These are phyloP conservation scores for Syngnathus typhle DNA, from an alignment of 2,113 vertebrate genomes.

Conservation along the genomic window DNA sequence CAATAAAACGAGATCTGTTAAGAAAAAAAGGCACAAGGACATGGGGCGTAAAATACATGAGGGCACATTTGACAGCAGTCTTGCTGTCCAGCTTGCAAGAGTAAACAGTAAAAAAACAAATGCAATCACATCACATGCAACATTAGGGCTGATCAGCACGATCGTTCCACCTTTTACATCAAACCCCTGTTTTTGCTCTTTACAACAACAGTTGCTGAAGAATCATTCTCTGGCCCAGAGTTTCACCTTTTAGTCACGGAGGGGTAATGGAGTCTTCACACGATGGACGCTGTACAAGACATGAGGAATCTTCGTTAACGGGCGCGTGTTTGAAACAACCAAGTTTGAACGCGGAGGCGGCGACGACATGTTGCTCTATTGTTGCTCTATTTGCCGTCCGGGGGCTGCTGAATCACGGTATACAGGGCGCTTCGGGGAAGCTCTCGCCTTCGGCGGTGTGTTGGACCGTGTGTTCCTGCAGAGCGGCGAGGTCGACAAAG, in stretches of 20 bases:
- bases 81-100: conserved; percentile 23
- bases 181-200: conserved; percentile 16
- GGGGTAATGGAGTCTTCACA: conserved; percentile 14
- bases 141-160: conserved; percentile 27
- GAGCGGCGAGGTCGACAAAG: conserved; percentile 84
- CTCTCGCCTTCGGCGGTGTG: conserved; percentile 85
- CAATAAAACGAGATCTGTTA: conserved; percentile 28
- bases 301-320: conserved; percentile 20
- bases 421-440: conserved; percentile 87
- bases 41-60: conserved; percentile 31
- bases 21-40: conserved; percentile 58
- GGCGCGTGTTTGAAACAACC: conserved; percentile 28
- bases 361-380: conserved; percentile 9
- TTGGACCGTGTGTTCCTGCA: conserved; percentile 94
- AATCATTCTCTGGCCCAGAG: conserved; percentile 11
- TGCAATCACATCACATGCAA: conserved; percentile 55
- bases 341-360: conserved; percentile 28
- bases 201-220: conserved; percentile 9
- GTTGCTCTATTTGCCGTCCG: conserved; percentile 3
- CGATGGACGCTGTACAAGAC: conserved; percentile 19
- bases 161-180: conserved; percentile 26
- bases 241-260: conserved; percentile 19
- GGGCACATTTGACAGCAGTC: conserved; percentile 21
- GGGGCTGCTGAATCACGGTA: conserved; percentile 53
- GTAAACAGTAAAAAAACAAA: conserved; percentile 26